Conservation (phyloP, 2,113 vertebrate genomes). For the Antigone vipio region DNA sequence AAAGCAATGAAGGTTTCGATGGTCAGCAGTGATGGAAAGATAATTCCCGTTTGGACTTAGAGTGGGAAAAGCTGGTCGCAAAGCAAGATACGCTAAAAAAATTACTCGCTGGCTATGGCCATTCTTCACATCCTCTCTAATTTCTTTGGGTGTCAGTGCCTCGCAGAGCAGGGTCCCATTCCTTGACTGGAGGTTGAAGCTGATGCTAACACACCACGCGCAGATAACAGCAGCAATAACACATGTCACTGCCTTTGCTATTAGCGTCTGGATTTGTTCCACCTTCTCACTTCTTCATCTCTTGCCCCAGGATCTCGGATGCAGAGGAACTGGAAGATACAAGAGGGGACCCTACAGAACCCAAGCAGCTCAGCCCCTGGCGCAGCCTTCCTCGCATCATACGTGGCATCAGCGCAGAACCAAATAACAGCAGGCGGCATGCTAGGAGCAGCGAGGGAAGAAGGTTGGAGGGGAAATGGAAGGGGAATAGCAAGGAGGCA, state of each 20-base stretch:
- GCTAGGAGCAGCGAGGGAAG: not conserved
- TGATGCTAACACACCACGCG: not conserved
- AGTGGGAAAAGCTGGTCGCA: not conserved
- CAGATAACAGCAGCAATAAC: not conserved
- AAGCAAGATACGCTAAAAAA: not conserved
- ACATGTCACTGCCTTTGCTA: not conserved
- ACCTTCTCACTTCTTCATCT: not conserved
- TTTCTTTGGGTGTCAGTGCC: not conserved
- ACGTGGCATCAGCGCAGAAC: accelerated
- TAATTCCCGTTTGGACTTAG: not conserved
- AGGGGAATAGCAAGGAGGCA: not conserved
- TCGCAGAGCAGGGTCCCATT: not conserved
- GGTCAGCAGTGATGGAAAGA: not conserved
- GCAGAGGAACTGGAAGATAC: not conserved
- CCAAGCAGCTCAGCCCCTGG: not conserved
- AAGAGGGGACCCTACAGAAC: not conserved
- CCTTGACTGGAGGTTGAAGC: not conserved
- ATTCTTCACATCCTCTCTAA: not conserved
- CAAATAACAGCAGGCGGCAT: accelerated
- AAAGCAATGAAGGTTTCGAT: not conserved
- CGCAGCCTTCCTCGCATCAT: not conserved
- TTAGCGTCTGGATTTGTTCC: not conserved
- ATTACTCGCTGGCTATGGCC: not conserved
- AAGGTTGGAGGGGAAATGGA: no score
- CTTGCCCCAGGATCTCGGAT: not conserved